Evolutionary conservation across 1,140 invertebrate species (phyloP).

Genomic region (Neodiprion pinetum): DNA sequence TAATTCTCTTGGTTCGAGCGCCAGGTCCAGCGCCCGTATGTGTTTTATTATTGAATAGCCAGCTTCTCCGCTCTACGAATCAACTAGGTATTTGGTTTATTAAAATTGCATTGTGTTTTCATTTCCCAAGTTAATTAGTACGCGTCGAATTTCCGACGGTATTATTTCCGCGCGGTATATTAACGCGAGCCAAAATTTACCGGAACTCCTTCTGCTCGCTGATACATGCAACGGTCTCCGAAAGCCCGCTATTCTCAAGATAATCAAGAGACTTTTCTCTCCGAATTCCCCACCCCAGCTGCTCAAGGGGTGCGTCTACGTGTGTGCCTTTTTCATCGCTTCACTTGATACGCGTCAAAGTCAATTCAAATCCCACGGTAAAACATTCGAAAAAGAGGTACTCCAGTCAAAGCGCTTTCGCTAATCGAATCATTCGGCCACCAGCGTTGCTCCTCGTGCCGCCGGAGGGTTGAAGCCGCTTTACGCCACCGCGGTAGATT

Average conservation of each 20-base stretch:
- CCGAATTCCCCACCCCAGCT: too few species aligned
- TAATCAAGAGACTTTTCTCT: neutral
- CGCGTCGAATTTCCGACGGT: constrained; percentile 29
- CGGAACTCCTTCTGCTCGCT: too few species aligned
- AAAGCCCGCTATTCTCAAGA: neutral
- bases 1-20: constrained; percentile 52
- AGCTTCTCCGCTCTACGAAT: constrained; percentile 57
- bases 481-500: neutral
- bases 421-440: constrained; percentile 7
- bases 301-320: too few species aligned
- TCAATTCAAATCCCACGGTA: constrained; percentile 1
- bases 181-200: too few species aligned
- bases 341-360: neutral
- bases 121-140: constrained; percentile 59
- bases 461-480: neutral
- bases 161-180: neutral
- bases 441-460: neutral
- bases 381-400: constrained; percentile 5
- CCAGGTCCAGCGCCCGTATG: constrained; percentile 31
- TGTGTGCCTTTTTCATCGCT: neutral
- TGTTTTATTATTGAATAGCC: constrained; percentile 62
- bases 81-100: constrained; percentile 62
- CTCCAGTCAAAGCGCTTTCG: neutral
- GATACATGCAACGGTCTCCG: too few species aligned
- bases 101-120: constrained; percentile 64